Conservation (phyloP, 2,113 vertebrate genomes). For the Phalacrocorax carbo region DNA sequence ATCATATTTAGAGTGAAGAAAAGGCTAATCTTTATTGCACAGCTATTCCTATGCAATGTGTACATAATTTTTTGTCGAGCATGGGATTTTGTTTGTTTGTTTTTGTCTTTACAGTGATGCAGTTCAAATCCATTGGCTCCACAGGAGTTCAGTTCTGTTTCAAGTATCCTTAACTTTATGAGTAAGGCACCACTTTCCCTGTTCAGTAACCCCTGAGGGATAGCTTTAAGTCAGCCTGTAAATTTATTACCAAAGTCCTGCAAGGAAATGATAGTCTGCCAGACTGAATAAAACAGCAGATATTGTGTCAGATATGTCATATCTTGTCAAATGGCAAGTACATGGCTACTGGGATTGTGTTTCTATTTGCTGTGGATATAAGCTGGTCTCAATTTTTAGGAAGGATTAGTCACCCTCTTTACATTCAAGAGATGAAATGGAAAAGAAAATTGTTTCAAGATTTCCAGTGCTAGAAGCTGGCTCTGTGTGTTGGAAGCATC, state of each 20-base stretch:
- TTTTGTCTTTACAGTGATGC: neutral
- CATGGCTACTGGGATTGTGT: neutral
- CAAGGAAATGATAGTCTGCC: constrained; percentile 52
- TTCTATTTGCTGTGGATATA: constrained; percentile 21
- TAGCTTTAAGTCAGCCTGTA: neutral
- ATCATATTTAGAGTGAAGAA: neutral
- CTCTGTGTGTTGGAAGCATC: neutral
- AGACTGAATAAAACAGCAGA: constrained; percentile 3
- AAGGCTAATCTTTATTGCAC: neutral
- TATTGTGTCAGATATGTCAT: constrained; percentile 19
- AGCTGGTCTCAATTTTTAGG: neutral
- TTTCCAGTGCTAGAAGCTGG: neutral
- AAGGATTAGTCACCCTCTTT: neutral
- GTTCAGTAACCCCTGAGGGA: constrained; percentile 12
- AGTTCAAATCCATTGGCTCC: neutral
- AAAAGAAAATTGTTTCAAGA: neutral
- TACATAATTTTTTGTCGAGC: neutral
- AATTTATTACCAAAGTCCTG: constrained; percentile 26
- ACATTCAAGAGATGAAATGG: neutral
- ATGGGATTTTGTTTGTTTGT: neutral
- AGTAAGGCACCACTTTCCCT: neutral
- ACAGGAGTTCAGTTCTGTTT: constrained; percentile 25
- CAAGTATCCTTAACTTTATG: constrained; percentile 6
- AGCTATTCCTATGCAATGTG: neutral
- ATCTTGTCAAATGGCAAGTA: constrained; percentile 15